Percentiles rank a stretch among this genome's conserved stretches.
These are phyloP conservation scores for Coleophora flavipennella DNA, from an alignment of 2,888 invertebrate genomes.

Conservation along the genomic window DNA sequence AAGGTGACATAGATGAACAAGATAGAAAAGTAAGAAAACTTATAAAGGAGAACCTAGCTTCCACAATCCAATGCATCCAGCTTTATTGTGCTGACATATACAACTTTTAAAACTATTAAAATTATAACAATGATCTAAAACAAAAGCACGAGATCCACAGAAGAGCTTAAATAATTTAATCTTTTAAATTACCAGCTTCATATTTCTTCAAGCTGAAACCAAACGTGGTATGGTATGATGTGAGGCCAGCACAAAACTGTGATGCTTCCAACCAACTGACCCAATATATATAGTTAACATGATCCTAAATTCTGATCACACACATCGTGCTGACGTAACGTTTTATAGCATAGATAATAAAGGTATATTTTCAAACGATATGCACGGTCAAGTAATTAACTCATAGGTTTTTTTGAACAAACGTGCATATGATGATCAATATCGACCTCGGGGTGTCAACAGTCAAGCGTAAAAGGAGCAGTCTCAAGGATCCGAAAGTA, in stretches of 20 bases:
- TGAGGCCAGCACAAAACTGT: conserved; percentile 33
- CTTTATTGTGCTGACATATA: no score
- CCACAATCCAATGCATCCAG: no score
- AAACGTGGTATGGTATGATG: conserved; percentile 33
- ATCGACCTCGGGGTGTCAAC: conserved; percentile 50
- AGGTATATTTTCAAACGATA: conserved; percentile 34
- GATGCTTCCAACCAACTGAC: conserved; percentile 29
- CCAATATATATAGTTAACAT: conserved; percentile 59
- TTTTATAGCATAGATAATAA: conserved; percentile 31
- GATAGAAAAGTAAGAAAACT: no score
- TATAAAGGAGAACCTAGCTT: no score
- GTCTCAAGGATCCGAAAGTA: conserved; percentile 41
- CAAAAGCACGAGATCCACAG: no score
- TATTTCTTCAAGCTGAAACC: conserved; percentile 24
- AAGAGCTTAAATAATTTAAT: not conserved
- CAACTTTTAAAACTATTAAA: no score
- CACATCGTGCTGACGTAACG: conserved; percentile 46
- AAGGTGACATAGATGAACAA: no score
- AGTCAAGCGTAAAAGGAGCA: conserved; percentile 23
- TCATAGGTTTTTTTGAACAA: conserved; percentile 34
- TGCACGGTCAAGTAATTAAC: conserved; percentile 47
- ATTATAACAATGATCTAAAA: no score
- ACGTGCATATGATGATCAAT: conserved; percentile 21
- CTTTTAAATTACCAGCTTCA: conserved; percentile 56
- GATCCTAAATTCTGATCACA: conserved; percentile 47